Evolutionary conservation across 2,113 vertebrate genomes (phyloP), one percentile per base, ranked within the genome.

Genomic region (Myiopsitta monachus): DNA sequence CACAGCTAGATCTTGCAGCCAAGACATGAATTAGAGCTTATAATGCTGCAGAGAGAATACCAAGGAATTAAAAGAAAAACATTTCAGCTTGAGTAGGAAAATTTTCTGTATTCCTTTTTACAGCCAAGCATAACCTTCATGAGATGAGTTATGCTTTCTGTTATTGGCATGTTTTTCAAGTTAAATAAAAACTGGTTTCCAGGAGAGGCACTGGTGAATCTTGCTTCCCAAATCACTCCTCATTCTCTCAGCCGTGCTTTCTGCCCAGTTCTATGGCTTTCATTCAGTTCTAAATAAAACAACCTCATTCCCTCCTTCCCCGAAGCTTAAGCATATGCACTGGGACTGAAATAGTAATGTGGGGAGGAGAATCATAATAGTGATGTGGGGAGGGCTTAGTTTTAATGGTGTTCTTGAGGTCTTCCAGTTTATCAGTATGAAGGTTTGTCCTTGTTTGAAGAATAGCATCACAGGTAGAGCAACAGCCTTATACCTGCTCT

Each of bases 51-150:
- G 91, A 95, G 96, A 95, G 87, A 95, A 92, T 85, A 92, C 74
- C 61, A 54, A 75, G 73, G 89, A 97, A 97, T 74, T 87, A 91
- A 84, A 97, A 97, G 95, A 86, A 94, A 97, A 97, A 96, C 92
- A 94, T 97, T 97, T 91, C 86, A 33, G 86, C 83, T 74, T 39
- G 92, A 89, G 92, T 67, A 95, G 87, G 95, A 91, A 96, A 97
- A 66, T 95, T 95, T 83, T 95, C 90, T 90, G 89, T 92, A 77
- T 97, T 96, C 95, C 96, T 28, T 95, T 96, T 97, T 95, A 94
- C 78, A 97, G 95, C 91, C 90, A 87, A 97, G 78, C 93, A 91
- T 96, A 96, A 96, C 97, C 87, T 92, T 92, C 41, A 55, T 0
- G 46, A 90, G 92, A 97, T 95, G 96, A 96, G 92, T 96, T 94